phyloP scores from a whole-genome alignment of 2,797 vertebrate genomes.

The Sylvia borin region DNA sequence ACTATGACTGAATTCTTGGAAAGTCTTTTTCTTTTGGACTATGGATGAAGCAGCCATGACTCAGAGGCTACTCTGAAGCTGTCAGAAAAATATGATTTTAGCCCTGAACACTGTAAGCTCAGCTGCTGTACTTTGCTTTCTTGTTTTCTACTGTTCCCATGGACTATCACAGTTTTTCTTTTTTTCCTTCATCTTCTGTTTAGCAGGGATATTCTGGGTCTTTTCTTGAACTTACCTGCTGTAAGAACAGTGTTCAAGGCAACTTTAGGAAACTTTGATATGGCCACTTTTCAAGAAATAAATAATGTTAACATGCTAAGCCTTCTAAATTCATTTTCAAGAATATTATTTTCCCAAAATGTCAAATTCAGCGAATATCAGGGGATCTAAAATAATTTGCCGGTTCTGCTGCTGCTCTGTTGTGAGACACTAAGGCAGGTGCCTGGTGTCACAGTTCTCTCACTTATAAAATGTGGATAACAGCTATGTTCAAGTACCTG shows the following conservation, averaged over 20 bases:
- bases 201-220: neutral
- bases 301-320: neutral
- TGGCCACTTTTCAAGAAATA: neutral
- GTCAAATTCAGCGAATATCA: neutral
- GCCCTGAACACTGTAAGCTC: neutral
- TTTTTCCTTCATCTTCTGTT: neutral
- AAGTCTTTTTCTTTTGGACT: neutral
- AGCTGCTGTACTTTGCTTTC: neutral
- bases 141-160: neutral
- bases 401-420: neutral
- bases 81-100: neutral
- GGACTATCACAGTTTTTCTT: neutral
- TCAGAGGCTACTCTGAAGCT: neutral
- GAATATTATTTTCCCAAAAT: neutral
- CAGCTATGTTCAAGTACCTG: neutral
- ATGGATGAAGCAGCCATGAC: neutral
- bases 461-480: neutral
- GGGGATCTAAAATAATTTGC: neutral
- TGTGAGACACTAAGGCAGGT: neutral
- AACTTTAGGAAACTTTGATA: neutral
- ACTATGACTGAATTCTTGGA: neutral
- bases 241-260: neutral
- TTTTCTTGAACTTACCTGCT: neutral
- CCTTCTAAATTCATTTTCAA: neutral
- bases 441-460: neutral